Conservation (phyloP, 2,888 invertebrate species). For the Dryadula phaetusa region DNA sequence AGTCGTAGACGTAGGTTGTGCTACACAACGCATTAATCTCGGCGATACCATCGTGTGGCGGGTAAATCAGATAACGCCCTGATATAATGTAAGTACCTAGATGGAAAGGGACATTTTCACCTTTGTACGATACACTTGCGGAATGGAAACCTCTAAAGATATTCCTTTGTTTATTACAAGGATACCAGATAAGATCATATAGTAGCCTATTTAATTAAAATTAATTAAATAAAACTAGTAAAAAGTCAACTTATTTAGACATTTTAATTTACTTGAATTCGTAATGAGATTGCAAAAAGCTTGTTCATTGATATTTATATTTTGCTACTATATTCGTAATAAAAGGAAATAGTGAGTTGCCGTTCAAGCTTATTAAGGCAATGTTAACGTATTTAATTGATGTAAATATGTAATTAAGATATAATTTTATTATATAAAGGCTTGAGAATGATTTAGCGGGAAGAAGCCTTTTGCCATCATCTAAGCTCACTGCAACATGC, state of each 20-base stretch:
- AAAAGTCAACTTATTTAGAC: slow-evolving; percentile 24
- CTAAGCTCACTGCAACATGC: slow-evolving; percentile 32
- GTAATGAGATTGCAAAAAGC: neutral
- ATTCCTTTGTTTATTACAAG: slow-evolving; percentile 30
- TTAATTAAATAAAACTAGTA: slow-evolving; percentile 29
- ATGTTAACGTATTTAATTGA: slow-evolving; percentile 69
- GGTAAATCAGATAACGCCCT: slow-evolving; percentile 80
- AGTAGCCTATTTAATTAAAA: slow-evolving; percentile 25
- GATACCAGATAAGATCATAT: neutral
- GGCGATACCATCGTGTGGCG: slow-evolving; percentile 73
- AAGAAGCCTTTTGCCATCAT: slow-evolving; percentile 59
- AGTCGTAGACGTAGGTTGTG: slow-evolving; percentile 54
- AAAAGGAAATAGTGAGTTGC: slow-evolving; percentile 38
- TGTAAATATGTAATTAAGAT: slow-evolving; percentile 70
- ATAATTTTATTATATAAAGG: slow-evolving; percentile 65
- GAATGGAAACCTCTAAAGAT: slow-evolving; percentile 36
- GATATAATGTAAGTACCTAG: slow-evolving; percentile 58
- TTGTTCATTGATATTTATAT: slow-evolving; percentile 16
- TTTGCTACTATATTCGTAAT: slow-evolving; percentile 8
- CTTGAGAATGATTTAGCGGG: slow-evolving; percentile 67
- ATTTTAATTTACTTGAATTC: slow-evolving; percentile 16
- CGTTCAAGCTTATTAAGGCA: slow-evolving; percentile 63
- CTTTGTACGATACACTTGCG: slow-evolving; percentile 46
- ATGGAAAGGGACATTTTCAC: slow-evolving; percentile 52
- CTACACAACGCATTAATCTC: slow-evolving; percentile 74